Evolutionary conservation across 1,140 invertebrate species (phyloP), one percentile per base, ranked within the genome.

Genomic region (Ceratina calcarata): DNA sequence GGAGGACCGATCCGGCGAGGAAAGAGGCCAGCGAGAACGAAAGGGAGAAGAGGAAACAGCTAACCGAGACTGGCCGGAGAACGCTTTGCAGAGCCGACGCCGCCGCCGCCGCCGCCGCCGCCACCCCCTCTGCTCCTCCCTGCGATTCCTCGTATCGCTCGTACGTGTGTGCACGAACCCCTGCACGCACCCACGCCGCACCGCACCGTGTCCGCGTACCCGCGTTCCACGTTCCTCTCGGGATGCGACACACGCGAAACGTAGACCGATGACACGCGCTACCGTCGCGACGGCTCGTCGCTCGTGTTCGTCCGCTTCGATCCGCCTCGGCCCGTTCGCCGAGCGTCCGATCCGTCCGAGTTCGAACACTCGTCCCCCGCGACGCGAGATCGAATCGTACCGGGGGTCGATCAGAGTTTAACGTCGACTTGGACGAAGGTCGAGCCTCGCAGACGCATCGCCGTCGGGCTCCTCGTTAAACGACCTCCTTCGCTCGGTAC

Each of bases 251-350:
- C 69, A 49, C 51, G 75, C 72, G 81, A 67, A 45, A 69, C 75
- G 68, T 82, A 84, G 80, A 79, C 82, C 81, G 86, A 82, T 86
- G 87, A 88, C 89, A 87, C 37, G 37, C 37, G 37, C 37, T 90
- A 87, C 89, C 87, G 88, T 87, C 89, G 88, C 85, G 85, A 81
- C 81, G 78, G 81, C 83, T 37, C 86, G 81, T 83, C 85, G 10
- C 85, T 84, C n/a, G n/a, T n/a, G n/a, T n/a, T 80, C 69, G 84
- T 62, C 64, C 67, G 69, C 78, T 81, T 87, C 88, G 78, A 71
- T 58, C 57, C 10, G 32, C 51, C n/a, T 79, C 78, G 78, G 10
- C n/a, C n/a, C n/a, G n/a, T 53, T 67, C 77, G 77, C 32, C 22
- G 15, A 73, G 20, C 12, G 37, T 57, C 37, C 37, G 37, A 45